Evolutionary conservation across 2,888 invertebrate genomes (phyloP).

Genomic region (Eristalis tenax): DNA sequence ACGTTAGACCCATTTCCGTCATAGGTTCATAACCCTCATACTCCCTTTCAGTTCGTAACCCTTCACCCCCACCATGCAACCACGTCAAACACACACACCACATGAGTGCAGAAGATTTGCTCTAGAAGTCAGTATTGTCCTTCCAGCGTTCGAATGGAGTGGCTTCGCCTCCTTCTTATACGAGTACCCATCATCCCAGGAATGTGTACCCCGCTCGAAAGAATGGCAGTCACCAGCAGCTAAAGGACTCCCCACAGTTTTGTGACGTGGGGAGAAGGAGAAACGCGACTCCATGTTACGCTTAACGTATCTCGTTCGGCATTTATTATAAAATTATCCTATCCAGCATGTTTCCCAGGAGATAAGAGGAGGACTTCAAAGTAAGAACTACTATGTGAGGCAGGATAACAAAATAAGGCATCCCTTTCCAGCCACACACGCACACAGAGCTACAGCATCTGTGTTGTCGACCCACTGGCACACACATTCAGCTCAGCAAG

Average conservation of each 20-base stretch:
- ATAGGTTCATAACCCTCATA: background rate
- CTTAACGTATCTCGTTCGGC: constrained; percentile 67
- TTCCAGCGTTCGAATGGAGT: constrained; percentile 13
- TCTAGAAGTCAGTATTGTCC: constrained; percentile 34
- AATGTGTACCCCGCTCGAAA: background rate
- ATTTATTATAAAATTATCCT: constrained; percentile 68
- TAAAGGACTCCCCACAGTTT: background rate
- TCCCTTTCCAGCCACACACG: background rate
- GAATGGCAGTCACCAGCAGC: background rate
- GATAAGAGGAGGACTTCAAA: constrained; percentile 68
- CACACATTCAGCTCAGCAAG: background rate
- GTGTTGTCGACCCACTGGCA: constrained; percentile 1
- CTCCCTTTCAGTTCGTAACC: background rate
- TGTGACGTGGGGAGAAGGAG: constrained; percentile 29
- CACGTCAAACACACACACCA: background rate
- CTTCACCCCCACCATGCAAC: background rate
- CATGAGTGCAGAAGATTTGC: constrained; percentile 18
- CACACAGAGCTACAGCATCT: background rate
- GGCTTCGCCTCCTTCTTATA: constrained; percentile 1
- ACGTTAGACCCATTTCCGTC: background rate
- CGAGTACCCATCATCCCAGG: constrained; percentile 35
- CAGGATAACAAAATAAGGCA: constrained; percentile 50
- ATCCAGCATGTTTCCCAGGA: constrained; percentile 70
- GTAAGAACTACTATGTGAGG: constrained; percentile 59
- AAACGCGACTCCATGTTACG: constrained; percentile 10